Evolutionary conservation across 1,140 invertebrate species (phyloP).

Genomic region (Oryctes rhinoceros): DNA sequence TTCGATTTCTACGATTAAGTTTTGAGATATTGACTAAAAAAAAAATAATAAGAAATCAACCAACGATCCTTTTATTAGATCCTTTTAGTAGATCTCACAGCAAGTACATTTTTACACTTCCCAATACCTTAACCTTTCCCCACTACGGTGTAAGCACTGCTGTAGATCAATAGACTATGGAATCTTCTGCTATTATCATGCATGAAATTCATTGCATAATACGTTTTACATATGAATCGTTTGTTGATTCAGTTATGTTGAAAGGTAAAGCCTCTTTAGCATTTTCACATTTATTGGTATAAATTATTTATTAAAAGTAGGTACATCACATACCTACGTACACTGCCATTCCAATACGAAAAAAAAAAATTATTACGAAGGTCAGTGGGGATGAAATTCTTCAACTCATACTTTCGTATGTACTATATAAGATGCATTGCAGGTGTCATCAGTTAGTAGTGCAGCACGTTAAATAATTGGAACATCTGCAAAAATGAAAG

Average conservation of each 20-base stretch:
- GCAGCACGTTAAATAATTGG: not conserved
- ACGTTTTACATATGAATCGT: too few species aligned
- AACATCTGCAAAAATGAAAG: constrained; percentile 44
- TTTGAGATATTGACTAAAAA: too few species aligned
- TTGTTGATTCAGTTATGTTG: not conserved
- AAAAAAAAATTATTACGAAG: constrained; percentile 26
- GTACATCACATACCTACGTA: constrained; percentile 44
- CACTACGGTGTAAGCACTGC: too few species aligned
- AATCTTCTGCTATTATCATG: too few species aligned
- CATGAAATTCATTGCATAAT: too few species aligned
- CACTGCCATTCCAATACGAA: constrained; percentile 31
- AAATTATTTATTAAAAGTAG: constrained; percentile 39
- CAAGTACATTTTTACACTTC: too few species aligned
- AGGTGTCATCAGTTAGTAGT: constrained; percentile 24
- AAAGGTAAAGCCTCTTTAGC: constrained; percentile 6
- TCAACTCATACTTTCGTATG: constrained; percentile 38
- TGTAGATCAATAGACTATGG: too few species aligned
- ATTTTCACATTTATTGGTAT: constrained; percentile 27
- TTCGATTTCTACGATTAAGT: too few species aligned
- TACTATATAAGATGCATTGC: constrained; percentile 29
- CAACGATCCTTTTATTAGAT: too few species aligned
- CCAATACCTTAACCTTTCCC: too few species aligned
- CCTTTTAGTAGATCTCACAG: too few species aligned
- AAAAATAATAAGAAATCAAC: too few species aligned
- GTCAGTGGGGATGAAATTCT: constrained; percentile 42